A percentile compares a stretch with the other conserved stretches of the same genome.
These are phyloP conservation scores for Sebastes oblongus DNA, from an alignment of 2,797 vertebrate genomes.

Conservation along the genomic window DNA sequence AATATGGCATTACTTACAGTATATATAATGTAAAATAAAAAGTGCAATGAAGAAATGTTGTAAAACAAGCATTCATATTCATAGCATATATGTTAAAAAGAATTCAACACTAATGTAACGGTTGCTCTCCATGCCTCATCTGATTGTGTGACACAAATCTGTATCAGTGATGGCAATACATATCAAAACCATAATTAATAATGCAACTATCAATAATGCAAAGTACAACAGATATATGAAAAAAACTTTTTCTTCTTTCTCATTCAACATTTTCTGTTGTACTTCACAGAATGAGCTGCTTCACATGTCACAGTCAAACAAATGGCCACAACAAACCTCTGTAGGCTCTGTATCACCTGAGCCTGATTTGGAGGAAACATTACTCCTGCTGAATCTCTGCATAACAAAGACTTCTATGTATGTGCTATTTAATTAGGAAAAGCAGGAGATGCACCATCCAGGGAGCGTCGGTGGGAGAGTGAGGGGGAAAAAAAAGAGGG, in stretches of 20 bases:
- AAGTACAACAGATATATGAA: neutral
- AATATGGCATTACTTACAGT: neutral
- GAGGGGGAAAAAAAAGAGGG: constrained; percentile 23
- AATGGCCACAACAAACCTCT: constrained; percentile 23
- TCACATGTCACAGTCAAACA: constrained; percentile 25
- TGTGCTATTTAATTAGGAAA: constrained; percentile 67
- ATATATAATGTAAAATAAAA: neutral
- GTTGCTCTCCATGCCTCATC: neutral
- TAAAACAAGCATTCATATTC: neutral
- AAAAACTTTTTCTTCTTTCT: neutral
- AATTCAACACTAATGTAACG: neutral
- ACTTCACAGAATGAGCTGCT: neutral
- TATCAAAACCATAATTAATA: neutral
- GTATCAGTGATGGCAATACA: neutral
- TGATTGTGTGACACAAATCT: neutral
- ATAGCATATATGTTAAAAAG: neutral
- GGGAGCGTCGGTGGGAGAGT: constrained; percentile 31
- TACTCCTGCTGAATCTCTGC: constrained; percentile 41
- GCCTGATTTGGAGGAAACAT: constrained; percentile 20
- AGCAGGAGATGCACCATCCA: constrained; percentile 47
- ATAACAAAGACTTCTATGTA: constrained; percentile 59
- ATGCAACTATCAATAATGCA: neutral
- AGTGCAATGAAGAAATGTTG: neutral
- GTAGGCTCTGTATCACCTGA: constrained; percentile 1
- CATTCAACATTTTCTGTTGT: neutral